These are phyloP conservation scores for Thysanoteuthis rhombus DNA, from an alignment of 2,888 invertebrate species.

Conservation along the genomic window DNA sequence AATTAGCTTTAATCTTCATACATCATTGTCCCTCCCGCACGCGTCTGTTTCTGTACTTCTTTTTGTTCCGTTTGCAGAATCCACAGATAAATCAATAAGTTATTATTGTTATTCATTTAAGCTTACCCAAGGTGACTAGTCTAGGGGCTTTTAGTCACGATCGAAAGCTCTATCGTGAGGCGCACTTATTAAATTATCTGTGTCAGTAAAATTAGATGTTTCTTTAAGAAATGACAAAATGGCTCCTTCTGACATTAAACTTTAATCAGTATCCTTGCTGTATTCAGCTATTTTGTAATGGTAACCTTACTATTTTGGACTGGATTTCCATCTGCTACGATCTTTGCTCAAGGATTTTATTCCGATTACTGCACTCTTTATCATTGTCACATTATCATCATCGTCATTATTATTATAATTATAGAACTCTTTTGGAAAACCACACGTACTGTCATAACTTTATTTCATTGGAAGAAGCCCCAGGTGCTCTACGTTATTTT, in stretches of 20 bases:
- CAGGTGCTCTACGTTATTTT: not conserved
- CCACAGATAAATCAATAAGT: too few relatives aligned
- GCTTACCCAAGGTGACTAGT: too few relatives aligned
- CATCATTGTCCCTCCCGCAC: too few relatives aligned
- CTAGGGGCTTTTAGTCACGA: too few relatives aligned
- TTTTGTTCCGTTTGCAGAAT: too few relatives aligned
- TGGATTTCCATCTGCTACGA: not conserved
- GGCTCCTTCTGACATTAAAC: not conserved
- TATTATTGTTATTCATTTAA: too few relatives aligned
- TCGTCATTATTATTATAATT: not conserved
- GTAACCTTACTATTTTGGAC: not conserved
- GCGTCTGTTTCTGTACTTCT: too few relatives aligned
- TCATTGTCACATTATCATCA: not conserved
- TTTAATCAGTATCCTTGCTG: not conserved
- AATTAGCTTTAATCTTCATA: too few relatives aligned
- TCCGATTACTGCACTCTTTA: not conserved
- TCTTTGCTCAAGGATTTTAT: not conserved
- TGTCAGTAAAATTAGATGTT: too few relatives aligned
- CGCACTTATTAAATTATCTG: too few relatives aligned
- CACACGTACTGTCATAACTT: not conserved
- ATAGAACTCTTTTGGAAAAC: not conserved
- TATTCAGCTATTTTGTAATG: not conserved
- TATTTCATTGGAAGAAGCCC: not conserved
- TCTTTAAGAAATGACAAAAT: too few relatives aligned
- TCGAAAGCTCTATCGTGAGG: too few relatives aligned